These are phyloP conservation scores for Asteroscopus sphinx DNA, from an alignment of 2,888 invertebrate genomes.

Conservation along the genomic window DNA sequence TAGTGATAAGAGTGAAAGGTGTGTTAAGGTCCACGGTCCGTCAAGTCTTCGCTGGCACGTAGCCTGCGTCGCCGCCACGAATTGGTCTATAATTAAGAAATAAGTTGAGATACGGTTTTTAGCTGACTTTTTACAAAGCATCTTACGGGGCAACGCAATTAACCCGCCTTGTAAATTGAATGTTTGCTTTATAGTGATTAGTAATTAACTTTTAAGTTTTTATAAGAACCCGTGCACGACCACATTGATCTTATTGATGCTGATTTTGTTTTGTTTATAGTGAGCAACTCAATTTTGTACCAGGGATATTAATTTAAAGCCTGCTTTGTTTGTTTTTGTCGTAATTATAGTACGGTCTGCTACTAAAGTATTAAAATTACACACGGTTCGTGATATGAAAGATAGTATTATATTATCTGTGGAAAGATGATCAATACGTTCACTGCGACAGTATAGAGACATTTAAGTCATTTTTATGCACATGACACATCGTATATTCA, in stretches of 20 bases:
- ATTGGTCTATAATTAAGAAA: constrained; percentile 90
- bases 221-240: constrained; percentile 76
- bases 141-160: constrained; percentile 85
- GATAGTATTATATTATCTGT: no score
- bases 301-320: constrained; percentile 75
- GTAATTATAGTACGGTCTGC: constrained; percentile 49
- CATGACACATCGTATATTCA: constrained; percentile 11
- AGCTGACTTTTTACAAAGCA: constrained; percentile 86
- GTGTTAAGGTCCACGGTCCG: constrained; percentile 55
- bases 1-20: constrained; percentile 61
- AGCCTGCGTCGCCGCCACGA: constrained; percentile 84
- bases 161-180: constrained; percentile 89
- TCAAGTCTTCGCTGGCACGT: constrained; percentile 79
- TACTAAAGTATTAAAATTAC: constrained; percentile 50
- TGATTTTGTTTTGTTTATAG: constrained; percentile 77
- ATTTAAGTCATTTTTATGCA: constrained; percentile 22
- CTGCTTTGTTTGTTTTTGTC: constrained; percentile 55
- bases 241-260: constrained; percentile 78
- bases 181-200: constrained; percentile 90
- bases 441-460: constrained; percentile 21
- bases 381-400: constrained; percentile 38
- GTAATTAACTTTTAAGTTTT: constrained; percentile 87
- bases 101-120: constrained; percentile 89
- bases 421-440: constrained; percentile 28
- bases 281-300: constrained; percentile 74